Base-by-base conservation (phyloP, 2,888 invertebrate genomes). In the Xestia c-nigrum region DNA sequence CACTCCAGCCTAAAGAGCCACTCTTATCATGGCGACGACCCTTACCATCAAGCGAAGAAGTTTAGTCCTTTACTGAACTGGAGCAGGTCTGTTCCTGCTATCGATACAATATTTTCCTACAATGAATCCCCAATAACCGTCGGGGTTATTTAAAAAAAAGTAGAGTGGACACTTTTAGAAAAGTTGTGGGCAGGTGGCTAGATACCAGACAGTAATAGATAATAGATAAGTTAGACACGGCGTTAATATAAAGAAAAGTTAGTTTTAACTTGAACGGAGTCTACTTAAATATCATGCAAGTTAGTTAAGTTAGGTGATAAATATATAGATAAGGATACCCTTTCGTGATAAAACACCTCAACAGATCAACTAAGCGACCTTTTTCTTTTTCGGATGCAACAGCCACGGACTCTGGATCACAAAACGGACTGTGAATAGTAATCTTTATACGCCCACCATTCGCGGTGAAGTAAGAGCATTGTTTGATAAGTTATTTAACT, bases 401-500 rank as follows among this genome's bases (percentile, higher is more conserved):
- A 21, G 9, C 31, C 46, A 24, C 47, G 10, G 19, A n/a, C 52
- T 55, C 50, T 21, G 38, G 47, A 67, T 67, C 55, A 78, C n/a
- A 61, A 63, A 68, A 21, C 70, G 47, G 64, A 63, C 57, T 50
- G 74, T 83, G 89, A 85, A 83, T 68, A 80, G 86, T 57, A 52
- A 71, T 75, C 83, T 78, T 85, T 84, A 81, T 12, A 74, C 89
- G 85, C 89, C 87, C 84, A 87, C 89, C 50, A 76, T 68, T 59
- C 76, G 80, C 83, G 71, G 83, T 86, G 87, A 87, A 89, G 80
- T 85, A 85, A 77, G 81, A 86, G 80, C 86, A 81, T 80, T 87
- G 86, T 86, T 86, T 87, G 89, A 89, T 88, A 89, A 89, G 74
- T 85, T 88, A 90, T 89, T 87, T 80, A 86, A 88, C 74, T 87